These are phyloP conservation scores for Novumbra hubbsi DNA, from an alignment of 2,797 vertebrate genomes.

Conservation along the genomic window DNA sequence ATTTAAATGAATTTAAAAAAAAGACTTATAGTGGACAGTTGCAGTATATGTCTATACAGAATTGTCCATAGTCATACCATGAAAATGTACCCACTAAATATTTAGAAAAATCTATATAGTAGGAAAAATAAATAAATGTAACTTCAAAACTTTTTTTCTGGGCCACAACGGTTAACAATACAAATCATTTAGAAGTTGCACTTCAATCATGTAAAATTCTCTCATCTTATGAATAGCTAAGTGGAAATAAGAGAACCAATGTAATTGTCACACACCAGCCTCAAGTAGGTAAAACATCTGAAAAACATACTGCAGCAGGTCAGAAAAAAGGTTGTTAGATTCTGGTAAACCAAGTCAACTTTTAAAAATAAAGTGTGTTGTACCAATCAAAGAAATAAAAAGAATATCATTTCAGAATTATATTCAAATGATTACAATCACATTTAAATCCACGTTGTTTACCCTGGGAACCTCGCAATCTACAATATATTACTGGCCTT, in stretches of 20 bases:
- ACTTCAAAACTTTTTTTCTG: slow-evolving; percentile 79
- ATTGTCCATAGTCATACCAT: slow-evolving; percentile 84
- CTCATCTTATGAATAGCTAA: slow-evolving; percentile 45
- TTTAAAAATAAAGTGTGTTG: slow-evolving; percentile 31
- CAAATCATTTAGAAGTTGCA: slow-evolving; percentile 72
- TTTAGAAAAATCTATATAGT: slow-evolving; percentile 88
- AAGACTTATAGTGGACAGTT: slow-evolving; percentile 51
- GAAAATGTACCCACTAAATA: slow-evolving; percentile 88
- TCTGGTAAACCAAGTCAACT: slow-evolving; percentile 13
- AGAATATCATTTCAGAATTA: slow-evolving; percentile 43
- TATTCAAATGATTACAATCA: slow-evolving; percentile 59
- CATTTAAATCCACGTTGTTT: slow-evolving; percentile 40
- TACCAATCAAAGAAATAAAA: slow-evolving; percentile 46
- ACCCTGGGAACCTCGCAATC: slow-evolving; percentile 39
- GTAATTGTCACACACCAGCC: slow-evolving; percentile 30
- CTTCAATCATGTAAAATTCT: slow-evolving; percentile 57
- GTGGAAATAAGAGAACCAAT: slow-evolving; percentile 35
- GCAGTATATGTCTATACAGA: slow-evolving; percentile 88
- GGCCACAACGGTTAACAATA: slow-evolving; percentile 77
- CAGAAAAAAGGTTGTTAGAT: slow-evolving; percentile 12
- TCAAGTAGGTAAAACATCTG: slow-evolving; percentile 21
- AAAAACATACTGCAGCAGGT: slow-evolving; percentile 30
- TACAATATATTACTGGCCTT: slow-evolving; percentile 64
- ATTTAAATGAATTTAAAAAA: slow-evolving; percentile 27
- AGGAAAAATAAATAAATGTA: slow-evolving; percentile 88